Evolutionary conservation across 2,113 vertebrate genomes (phyloP).

Genomic region (Phodopus roborovskii): DNA sequence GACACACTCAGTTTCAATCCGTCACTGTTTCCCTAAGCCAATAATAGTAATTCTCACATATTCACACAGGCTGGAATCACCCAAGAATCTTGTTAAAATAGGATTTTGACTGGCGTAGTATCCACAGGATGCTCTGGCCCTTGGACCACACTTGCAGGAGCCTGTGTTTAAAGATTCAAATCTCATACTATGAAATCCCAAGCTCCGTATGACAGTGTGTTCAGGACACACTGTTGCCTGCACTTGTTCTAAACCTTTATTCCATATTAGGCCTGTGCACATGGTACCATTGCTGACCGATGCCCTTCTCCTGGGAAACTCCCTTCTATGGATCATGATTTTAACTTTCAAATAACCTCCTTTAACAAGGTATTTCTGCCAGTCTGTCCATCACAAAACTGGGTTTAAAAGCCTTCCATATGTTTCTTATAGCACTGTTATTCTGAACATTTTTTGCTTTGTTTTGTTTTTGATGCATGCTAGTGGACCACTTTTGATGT

Average conservation of each 20-base stretch:
- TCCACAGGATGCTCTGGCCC: not conserved
- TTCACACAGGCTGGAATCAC: not conserved
- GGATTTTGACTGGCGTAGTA: not conserved
- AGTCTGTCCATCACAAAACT: not conserved
- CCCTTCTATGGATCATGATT: not conserved
- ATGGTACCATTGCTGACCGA: not conserved
- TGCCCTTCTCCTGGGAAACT: not conserved
- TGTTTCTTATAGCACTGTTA: not conserved
- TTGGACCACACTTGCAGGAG: not conserved
- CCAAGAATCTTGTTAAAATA: not conserved
- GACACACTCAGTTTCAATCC: not conserved
- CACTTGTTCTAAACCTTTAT: not conserved
- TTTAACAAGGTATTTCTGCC: not conserved
- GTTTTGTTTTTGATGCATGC: not conserved
- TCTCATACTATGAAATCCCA: not conserved
- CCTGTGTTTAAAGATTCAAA: not conserved
- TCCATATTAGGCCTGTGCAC: not conserved
- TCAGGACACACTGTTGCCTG: not conserved
- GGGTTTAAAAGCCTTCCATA: not conserved
- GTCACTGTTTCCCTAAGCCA: not conserved
- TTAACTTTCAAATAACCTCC: not conserved
- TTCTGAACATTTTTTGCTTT: not conserved
- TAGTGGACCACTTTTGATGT: not conserved
- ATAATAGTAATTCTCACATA: not conserved
- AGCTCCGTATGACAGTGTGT: not conserved